Evolutionary conservation across 2,888 invertebrate species (phyloP), one percentile per base, ranked within the genome.

Genomic region (Meganola albula): DNA sequence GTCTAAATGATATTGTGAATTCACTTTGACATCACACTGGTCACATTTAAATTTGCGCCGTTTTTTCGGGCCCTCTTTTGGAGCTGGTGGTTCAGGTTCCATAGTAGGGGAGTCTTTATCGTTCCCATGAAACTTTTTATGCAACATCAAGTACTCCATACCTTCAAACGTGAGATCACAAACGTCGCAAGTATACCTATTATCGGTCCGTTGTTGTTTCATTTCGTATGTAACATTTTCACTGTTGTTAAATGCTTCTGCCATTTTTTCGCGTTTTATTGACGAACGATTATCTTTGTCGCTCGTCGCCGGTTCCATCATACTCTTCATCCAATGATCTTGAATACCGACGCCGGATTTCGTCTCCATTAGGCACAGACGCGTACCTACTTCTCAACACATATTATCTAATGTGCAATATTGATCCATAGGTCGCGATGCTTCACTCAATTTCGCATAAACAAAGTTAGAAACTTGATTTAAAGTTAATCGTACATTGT

Each of bases 241-340:
- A 8, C 72, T 77, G 8, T 74, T 74, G 47, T 75, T 79, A 45
- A 68, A 83, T 9, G 67, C 57, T 40, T 83, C 85, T 39, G 74
- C 78, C 78, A 83, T 82, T 60, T 84, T 85, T 51, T 85, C 84
- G 39, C 80, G 74, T 64, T 85, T 85, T 12, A 85, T 78, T 42
- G 71, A 72, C 44, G 54, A 54, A 48, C 70, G 65, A 21, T 52
- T 49, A 48, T 76, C 75, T 64, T 82, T 78, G 61, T 84, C 83
- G 44, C 65, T 74, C 34, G 74, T 68, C 59, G 79, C 74, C 57
- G 83, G 75, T 54, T 85, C 84, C 84, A 85, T 85, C 66, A 84
- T 76, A 70, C 68, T 79, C 63, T 83, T 84, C 76, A 84, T 80
- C 84, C 84, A 85, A 50, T 83, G 84, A 43, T 84, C 80, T 58